Evolutionary conservation across 2,888 invertebrate species (phyloP).

Genomic region (Autographa gamma): DNA sequence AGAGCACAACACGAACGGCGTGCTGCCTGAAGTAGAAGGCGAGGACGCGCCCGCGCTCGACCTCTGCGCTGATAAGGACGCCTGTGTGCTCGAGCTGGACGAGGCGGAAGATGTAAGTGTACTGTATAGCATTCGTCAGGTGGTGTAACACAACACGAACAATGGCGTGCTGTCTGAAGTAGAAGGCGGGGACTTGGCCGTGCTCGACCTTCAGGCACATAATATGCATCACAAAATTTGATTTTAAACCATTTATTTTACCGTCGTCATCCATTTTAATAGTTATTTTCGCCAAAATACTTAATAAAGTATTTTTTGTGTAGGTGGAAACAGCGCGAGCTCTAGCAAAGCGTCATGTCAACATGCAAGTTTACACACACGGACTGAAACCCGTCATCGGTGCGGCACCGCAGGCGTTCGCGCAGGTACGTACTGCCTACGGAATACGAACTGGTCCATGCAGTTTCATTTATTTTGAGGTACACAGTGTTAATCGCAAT

Average conservation of each 20-base stretch:
- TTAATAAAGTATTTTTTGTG: background rate
- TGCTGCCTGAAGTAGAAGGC: slow-evolving; percentile 68
- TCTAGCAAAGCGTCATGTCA: slow-evolving; percentile 69
- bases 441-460: too few species aligned
- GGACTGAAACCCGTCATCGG: slow-evolving; percentile 59
- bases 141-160: background rate
- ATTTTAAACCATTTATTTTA: too few species aligned
- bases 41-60: slow-evolving; percentile 89
- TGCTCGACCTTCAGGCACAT: too few species aligned
- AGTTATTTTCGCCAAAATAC: background rate
- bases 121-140: background rate
- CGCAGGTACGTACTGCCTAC: slow-evolving; percentile 70
- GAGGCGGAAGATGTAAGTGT: slow-evolving; percentile 82
- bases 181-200: too few species aligned
- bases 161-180: too few species aligned
- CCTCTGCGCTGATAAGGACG: slow-evolving; percentile 90
- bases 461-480: too few species aligned
- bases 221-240: too few species aligned
- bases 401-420: slow-evolving; percentile 78
- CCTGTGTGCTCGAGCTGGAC: slow-evolving; percentile 81
- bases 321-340: slow-evolving; percentile 82
- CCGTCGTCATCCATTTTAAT: background rate
- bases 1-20: slow-evolving; percentile 68
- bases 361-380: slow-evolving; percentile 73
- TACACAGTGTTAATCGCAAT: too few species aligned